Percentiles rank a stretch among this genome's conserved stretches.
These are phyloP conservation scores for Pachycephus smyrnensis DNA, from an alignment of 2,888 invertebrate genomes.

Conservation along the genomic window DNA sequence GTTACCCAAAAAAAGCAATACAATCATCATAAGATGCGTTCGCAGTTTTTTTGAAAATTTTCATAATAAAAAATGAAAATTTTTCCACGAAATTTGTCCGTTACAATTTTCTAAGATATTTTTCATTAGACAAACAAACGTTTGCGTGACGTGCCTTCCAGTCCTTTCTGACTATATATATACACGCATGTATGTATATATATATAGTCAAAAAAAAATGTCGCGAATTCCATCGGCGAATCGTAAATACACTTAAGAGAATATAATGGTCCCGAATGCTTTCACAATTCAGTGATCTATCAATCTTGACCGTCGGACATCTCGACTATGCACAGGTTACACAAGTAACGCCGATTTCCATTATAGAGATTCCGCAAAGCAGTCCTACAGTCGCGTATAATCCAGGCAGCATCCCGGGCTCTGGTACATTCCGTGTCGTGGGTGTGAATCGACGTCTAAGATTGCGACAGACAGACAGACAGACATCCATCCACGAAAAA, in stretches of 20 bases:
- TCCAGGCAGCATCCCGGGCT: slow-evolving; percentile 28
- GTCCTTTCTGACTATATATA: no score
- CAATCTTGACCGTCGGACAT: background rate
- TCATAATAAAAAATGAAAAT: no score
- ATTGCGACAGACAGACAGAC: background rate
- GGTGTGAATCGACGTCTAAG: slow-evolving; percentile 40
- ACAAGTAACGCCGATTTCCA: background rate
- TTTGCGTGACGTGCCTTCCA: fast-evolving
- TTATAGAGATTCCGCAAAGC: background rate
- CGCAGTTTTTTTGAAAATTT: no score
- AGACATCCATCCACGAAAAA: background rate
- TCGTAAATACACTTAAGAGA: background rate
- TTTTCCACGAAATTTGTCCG: no score
- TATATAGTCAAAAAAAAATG: background rate
- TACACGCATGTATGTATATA: no score
- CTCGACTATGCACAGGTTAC: background rate
- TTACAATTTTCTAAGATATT: no score
- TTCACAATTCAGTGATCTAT: background rate
- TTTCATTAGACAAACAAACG: background rate
- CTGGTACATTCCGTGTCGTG: slow-evolving; percentile 43
- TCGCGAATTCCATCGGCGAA: background rate
- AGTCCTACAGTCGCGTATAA: background rate
- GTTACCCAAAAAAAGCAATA: no score
- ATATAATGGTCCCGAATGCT: background rate
- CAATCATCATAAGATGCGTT: no score